Evolutionary conservation across 2,113 vertebrate genomes (phyloP).

Genomic region (Corythornis cristatus): DNA sequence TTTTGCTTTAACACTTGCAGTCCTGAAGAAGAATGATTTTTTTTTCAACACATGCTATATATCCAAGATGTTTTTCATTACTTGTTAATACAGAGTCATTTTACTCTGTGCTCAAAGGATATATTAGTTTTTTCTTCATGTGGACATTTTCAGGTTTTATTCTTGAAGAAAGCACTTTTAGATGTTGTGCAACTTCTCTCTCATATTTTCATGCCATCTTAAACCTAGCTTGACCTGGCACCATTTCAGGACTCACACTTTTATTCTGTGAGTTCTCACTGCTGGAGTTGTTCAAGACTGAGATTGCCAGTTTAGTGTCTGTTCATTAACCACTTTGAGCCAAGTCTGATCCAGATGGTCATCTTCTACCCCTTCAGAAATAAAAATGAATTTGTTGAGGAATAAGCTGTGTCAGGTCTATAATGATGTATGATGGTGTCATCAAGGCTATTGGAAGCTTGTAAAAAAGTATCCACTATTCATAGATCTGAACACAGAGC

Average conservation of each 20-base stretch:
- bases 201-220: slow-evolving; percentile 3
- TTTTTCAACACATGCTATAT: neutral
- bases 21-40: neutral
- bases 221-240: neutral
- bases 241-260: neutral
- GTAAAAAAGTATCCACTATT: neutral
- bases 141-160: neutral
- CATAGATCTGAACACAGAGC: neutral
- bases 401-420: neutral
- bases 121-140: neutral
- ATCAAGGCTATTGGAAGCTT: neutral
- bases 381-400: neutral
- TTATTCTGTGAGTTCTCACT: neutral
- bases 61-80: neutral
- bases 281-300: neutral
- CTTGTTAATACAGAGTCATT: neutral
- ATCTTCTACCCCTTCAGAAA: neutral
- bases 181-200: neutral
- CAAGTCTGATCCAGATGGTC: neutral
- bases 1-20: neutral
- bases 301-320: slow-evolving; percentile 11
- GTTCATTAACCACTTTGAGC: neutral
- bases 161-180: neutral
- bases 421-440: neutral
- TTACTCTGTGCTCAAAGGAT: neutral